These are phyloP conservation scores for Pangasius sanitwongsei DNA, from an alignment of 2,797 vertebrate species.

Conservation along the genomic window DNA sequence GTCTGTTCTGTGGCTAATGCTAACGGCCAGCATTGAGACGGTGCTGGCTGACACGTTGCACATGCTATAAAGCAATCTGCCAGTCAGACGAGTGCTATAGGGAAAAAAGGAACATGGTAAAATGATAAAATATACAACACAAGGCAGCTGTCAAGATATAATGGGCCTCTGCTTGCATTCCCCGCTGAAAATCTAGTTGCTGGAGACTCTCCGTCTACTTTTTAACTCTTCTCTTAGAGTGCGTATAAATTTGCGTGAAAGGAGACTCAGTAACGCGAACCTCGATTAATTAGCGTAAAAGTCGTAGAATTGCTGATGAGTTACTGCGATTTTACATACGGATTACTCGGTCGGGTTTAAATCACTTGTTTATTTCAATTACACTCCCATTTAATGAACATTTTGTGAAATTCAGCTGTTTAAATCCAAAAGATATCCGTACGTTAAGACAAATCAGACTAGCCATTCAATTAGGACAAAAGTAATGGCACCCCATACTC, in stretches of 20 bases:
- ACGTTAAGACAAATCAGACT: not conserved
- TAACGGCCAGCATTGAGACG: not conserved
- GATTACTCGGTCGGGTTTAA: not conserved
- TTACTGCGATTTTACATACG: not conserved
- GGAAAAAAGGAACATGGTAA: constrained; percentile 38
- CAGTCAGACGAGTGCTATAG: constrained; percentile 47
- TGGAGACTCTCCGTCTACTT: not conserved
- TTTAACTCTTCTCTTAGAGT: not conserved
- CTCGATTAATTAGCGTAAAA: not conserved
- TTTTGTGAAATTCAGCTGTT: not conserved
- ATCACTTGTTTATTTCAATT: not conserved
- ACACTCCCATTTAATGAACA: not conserved
- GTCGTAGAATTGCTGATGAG: not conserved
- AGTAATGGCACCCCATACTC: not conserved
- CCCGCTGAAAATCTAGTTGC: not conserved
- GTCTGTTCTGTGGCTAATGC: constrained; percentile 41
- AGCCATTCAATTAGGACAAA: not conserved
- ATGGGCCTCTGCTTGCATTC: not conserved
- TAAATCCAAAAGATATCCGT: not conserved
- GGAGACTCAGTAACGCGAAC: not conserved
- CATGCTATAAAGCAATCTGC: constrained; percentile 63
- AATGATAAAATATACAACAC: constrained; percentile 46
- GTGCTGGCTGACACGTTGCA: constrained; percentile 31
- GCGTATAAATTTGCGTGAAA: not conserved
- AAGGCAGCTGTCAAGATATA: constrained; percentile 18